Evolutionary conservation across 2,888 invertebrate species (phyloP).

Genomic region (Molorchus minor): DNA sequence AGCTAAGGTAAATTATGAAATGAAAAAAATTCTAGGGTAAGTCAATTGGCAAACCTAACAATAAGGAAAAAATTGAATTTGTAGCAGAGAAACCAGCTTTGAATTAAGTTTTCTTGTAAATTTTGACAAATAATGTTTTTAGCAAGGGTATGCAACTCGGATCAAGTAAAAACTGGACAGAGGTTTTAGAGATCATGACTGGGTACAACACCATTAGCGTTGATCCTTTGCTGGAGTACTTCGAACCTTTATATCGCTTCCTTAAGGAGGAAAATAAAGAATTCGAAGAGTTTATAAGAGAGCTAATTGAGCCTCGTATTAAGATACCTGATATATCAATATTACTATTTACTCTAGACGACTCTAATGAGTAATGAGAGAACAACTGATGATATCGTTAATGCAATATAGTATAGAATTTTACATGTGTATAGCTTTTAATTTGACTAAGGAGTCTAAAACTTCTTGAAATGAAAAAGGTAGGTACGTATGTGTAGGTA

Average conservation of each 20-base stretch:
- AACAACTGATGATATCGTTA: no score
- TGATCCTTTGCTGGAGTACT: conserved; percentile 67
- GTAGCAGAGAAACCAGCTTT: neutral
- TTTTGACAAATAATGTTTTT: no score
- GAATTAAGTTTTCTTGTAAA: conserved; percentile 17
- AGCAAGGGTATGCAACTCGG: conserved; percentile 65
- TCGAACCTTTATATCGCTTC: conserved; percentile 67
- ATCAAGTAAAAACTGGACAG: conserved; percentile 66
- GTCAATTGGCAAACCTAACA: no score
- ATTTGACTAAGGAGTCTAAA: no score
- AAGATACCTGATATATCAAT: no score
- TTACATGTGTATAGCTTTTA: no score
- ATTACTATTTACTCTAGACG: no score
- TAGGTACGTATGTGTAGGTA: no score
- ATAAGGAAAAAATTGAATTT: neutral
- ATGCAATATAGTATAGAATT: no score
- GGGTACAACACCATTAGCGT: conserved; percentile 67
- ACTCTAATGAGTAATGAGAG: no score
- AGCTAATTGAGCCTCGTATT: neutral
- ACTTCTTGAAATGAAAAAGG: no score
- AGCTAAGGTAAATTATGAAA: conserved; percentile 70
- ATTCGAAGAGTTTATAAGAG: neutral
- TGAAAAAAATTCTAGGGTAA: no score
- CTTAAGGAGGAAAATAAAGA: conserved; percentile 62
- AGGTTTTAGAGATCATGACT: conserved; percentile 69